phyloP scores from a whole-genome alignment of 1,140 invertebrate genomes.

The Halesus radiatus region DNA sequence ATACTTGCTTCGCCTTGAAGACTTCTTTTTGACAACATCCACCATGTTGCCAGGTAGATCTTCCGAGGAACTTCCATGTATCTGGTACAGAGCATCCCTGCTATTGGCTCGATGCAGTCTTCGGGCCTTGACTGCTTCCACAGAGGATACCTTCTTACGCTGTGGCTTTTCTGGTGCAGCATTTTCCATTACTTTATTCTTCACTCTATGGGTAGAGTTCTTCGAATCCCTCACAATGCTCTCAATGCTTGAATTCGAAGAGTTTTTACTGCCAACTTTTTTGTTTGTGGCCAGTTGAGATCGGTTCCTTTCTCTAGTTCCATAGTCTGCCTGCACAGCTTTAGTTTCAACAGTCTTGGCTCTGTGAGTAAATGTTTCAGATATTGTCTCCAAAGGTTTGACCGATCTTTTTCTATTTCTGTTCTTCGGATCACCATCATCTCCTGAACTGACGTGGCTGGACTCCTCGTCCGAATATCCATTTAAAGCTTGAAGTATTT shows the following conservation, averaged over 20 bases:
- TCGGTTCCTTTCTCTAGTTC: constrained; percentile 30
- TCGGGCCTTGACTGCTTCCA: constrained; percentile 63
- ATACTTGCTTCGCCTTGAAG: constrained; percentile 46
- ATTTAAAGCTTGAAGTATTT: constrained; percentile 69
- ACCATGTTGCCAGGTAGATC: constrained; percentile 62
- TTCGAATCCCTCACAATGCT: constrained; percentile 60
- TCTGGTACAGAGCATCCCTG: constrained; percentile 65
- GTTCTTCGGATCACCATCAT: constrained; percentile 56
- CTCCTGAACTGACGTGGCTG: constrained; percentile 59
- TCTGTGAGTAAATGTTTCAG: constrained; percentile 64
- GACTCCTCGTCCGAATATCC: constrained; percentile 70
- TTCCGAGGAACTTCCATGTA: constrained; percentile 69
- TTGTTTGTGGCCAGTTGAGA: constrained; percentile 18
- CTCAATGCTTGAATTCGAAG: constrained; percentile 67
- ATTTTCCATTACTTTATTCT: constrained; percentile 54
- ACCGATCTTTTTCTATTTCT: constrained; percentile 23
- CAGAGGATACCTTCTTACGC: constrained; percentile 57
- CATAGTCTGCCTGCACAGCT: constrained; percentile 48
- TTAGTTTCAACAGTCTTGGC: constrained; percentile 51
- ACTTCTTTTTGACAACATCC: constrained; percentile 60
- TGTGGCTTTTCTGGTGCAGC: constrained; percentile 52
- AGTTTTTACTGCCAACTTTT: constrained; percentile 52
- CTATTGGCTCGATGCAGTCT: constrained; percentile 68
- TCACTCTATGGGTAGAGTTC: constrained; percentile 26
- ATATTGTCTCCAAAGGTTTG: constrained; percentile 64